Evolutionary conservation across 2,113 vertebrate species (phyloP), one percentile per base, ranked within the genome.

Genomic region (Hepsetus odoe): DNA sequence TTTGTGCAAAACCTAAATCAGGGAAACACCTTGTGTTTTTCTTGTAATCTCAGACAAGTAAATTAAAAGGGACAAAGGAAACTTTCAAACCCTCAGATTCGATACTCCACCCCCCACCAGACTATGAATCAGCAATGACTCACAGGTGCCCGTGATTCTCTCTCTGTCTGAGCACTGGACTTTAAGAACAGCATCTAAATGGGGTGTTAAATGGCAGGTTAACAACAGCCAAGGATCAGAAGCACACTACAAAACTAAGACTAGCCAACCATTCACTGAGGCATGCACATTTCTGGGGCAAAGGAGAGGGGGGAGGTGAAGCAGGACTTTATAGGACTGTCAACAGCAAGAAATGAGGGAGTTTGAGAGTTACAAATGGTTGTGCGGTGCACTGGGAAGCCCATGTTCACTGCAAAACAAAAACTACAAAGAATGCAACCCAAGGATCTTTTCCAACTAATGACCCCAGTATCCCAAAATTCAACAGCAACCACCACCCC

Each of bases 181-280:
- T 59, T 13, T 26, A 11, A 58, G 55, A 58, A 58, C 55, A 58
- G 55, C 9, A 10, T 12, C 58, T 14, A 14, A 61, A 61, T 28
- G 58, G 58, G 30, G 61, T 64, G 61, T 64, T 64, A 35, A 64
- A 10, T 64, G 61, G 61, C 20, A 33, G 13, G 30, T 64, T 62
- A 62, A 32, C 20, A 16, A 62, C 59, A 62, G 30, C 28, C 46
- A 20, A 49, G 18, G 16, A 53, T 22, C n/a, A 1, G 49, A n/a
- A 4, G 3, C 30, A 2, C 13, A 9, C 61, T 1, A 64, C 61
- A 35, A 64, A 64, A 10, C 18, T 8, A n/a, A 22, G 61, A 9
- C 32, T n/a, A 8, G 32, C 30, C 9, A n/a, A 7, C 32, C 11
- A 59, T 12, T 42, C 58, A 64, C 30, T 10, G 9, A 35, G 2